Conservation (phyloP, 1,140 invertebrate genomes). For the Uloborus diversus region DNA sequence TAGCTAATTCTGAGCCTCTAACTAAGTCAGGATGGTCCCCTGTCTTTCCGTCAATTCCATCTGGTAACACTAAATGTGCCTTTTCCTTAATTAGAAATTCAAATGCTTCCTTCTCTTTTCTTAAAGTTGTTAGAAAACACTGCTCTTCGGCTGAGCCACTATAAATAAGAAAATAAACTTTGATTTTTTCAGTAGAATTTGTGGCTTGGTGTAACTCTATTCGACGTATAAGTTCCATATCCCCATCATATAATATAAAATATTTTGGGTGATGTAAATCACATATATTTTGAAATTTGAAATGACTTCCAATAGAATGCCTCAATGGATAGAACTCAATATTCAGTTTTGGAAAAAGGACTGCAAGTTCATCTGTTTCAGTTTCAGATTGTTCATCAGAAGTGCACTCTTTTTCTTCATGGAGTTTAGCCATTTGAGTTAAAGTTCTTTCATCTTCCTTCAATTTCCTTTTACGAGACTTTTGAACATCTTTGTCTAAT, state of each 20-base stretch:
- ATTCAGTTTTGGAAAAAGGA: constrained; percentile 15
- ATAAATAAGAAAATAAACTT: constrained; percentile 60
- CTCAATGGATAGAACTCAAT: constrained; percentile 44
- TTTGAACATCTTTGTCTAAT: neutral
- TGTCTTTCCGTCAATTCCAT: constrained; percentile 74
- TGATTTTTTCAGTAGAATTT: constrained; percentile 38
- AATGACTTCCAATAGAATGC: constrained; percentile 23
- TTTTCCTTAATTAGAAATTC: constrained; percentile 91
- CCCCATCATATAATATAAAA: constrained; percentile 89
- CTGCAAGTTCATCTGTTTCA: neutral
- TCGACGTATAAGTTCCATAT: constrained; percentile 86
- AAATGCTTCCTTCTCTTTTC: constrained; percentile 93
- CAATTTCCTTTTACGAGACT: constrained; percentile 23
- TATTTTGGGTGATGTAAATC: constrained; percentile 73
- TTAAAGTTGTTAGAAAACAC: constrained; percentile 87
- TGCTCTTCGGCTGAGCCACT: constrained; percentile 92
- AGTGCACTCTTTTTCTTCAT: no score
- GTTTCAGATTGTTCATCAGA: neutral
- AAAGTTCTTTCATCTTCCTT: constrained; percentile 50
- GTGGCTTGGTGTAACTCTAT: constrained; percentile 76
- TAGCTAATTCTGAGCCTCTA: constrained; percentile 64
- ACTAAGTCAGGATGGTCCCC: constrained; percentile 76
- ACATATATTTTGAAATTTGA: constrained; percentile 25
- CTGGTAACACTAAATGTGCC: constrained; percentile 53
- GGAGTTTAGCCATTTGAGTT: constrained; percentile 54